Percentiles rank a stretch among this genome's conserved stretches.
Conservation (phyloP, 2,888 invertebrate genomes). For the Sepioteuthis lessoniana region DNA sequence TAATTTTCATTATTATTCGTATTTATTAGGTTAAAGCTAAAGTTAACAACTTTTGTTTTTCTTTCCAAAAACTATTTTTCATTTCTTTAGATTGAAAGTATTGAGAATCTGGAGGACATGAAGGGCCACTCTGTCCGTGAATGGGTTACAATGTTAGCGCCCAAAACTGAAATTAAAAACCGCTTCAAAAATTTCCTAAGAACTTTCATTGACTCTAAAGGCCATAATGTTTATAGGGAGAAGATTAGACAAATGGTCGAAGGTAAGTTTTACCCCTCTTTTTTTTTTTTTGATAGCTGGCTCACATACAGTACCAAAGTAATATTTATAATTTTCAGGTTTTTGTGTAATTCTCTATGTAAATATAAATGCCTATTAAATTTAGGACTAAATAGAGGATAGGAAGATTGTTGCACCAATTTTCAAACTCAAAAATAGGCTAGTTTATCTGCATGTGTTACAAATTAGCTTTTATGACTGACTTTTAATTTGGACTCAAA, state of each 20-base stretch:
- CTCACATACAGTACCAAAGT: no score
- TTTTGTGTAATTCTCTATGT: no score
- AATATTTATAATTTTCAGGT: no score
- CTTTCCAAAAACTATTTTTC: neutral
- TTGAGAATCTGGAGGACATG: constrained; percentile 98
- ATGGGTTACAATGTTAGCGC: constrained; percentile 97
- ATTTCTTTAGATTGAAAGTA: constrained; percentile 84
- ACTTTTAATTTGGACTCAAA: no score
- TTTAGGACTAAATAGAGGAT: no score
- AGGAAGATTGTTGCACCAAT: no score
- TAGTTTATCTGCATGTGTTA: no score
- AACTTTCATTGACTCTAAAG: constrained; percentile 89
- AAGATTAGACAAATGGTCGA: constrained; percentile 96
- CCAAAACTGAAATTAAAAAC: constrained; percentile 95
- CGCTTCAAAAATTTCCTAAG: constrained; percentile 91
- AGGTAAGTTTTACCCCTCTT: constrained; percentile 72
- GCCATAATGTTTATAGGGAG: constrained; percentile 91
- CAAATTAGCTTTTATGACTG: no score
- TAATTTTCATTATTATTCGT: no score
- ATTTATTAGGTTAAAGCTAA: no score
- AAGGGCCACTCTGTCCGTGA: constrained; percentile 95
- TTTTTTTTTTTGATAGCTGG: neutral
- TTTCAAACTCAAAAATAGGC: no score
- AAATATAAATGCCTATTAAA: no score
- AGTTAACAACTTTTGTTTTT: neutral